These are phyloP conservation scores for Rousettus leschenaultii DNA, from an alignment of 2,113 vertebrate species.

Conservation along the genomic window DNA sequence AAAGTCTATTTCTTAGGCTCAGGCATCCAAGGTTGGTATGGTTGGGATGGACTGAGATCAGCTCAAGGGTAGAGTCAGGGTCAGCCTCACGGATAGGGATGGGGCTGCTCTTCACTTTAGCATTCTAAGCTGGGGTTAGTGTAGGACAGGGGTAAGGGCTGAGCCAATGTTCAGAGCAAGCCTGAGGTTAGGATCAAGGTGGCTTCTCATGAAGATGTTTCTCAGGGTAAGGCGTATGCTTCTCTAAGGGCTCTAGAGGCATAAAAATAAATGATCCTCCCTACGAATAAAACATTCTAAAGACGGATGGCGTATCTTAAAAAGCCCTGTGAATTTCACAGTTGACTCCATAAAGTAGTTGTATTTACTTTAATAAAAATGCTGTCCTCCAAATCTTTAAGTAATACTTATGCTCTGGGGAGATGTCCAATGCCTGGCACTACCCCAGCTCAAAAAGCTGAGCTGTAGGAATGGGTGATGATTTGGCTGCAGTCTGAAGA, in stretches of 20 bases:
- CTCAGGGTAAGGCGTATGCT: neutral
- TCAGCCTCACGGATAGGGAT: neutral
- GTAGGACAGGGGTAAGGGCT: neutral
- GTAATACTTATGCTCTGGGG: neutral
- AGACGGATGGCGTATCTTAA: neutral
- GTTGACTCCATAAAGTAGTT: neutral
- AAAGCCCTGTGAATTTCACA: neutral
- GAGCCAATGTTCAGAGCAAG: neutral
- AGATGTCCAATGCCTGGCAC: neutral
- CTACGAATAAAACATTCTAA: neutral
- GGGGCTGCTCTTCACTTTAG: neutral
- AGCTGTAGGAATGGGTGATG: neutral
- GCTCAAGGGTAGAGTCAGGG: neutral
- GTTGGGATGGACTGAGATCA: neutral
- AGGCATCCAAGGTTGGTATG: neutral
- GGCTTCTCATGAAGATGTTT: neutral
- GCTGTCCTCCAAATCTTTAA: neutral
- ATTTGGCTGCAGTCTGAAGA: too few species aligned
- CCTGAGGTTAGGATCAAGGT: neutral
- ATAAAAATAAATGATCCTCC: neutral
- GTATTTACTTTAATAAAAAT: neutral
- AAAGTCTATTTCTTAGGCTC: neutral
- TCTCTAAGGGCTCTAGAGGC: neutral
- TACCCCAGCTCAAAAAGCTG: neutral
- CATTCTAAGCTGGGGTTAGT: neutral